Percentiles rank a stretch among this genome's conserved stretches.
Conservation (phyloP, 2,113 vertebrate genomes). For the Protomyctophum bolini region DNA sequence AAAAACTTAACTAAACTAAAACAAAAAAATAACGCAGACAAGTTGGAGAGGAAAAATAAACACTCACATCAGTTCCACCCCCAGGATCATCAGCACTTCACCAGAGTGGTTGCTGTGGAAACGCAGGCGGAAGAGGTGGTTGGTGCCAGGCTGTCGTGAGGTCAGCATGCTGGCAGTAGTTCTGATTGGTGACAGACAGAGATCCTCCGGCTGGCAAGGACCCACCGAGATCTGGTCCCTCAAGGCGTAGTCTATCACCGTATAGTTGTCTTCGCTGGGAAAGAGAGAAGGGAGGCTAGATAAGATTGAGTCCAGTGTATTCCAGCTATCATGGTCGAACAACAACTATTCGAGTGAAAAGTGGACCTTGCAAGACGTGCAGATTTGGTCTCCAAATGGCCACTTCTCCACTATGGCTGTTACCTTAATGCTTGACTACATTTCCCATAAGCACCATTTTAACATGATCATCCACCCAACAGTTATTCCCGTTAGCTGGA, state of each 20-base stretch:
- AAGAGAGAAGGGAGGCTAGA: slow-evolving; percentile 1
- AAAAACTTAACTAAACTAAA: not conserved
- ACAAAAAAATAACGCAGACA: not conserved
- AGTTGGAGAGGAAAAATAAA: not conserved
- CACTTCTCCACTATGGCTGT: not conserved
- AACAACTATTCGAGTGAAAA: not conserved
- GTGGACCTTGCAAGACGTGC: too few relatives aligned
- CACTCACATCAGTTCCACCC: slow-evolving; percentile 89
- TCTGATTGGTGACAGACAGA: slow-evolving; percentile 79
- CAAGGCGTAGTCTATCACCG: slow-evolving; percentile 89
- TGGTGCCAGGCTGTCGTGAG: slow-evolving; percentile 76
- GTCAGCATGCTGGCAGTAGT: slow-evolving; percentile 80
- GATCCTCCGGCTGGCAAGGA: slow-evolving; percentile 79
- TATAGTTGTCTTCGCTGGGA: slow-evolving; percentile 92
- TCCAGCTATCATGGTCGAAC: not conserved
- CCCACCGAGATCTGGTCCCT: slow-evolving; percentile 88
- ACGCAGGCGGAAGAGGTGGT: slow-evolving; percentile 84
- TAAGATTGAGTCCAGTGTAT: not conserved
- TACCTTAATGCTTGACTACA: slow-evolving; percentile 18
- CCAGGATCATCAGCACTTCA: slow-evolving; percentile 87
- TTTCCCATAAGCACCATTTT: slow-evolving; percentile 44
- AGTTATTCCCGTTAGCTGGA: slow-evolving; percentile 1
- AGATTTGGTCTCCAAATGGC: not conserved
- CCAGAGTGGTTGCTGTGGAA: slow-evolving; percentile 87
- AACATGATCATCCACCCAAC: slow-evolving; percentile 6